Percentiles rank a stretch among this genome's conserved stretches.
Conservation (phyloP, 1,140 invertebrate species). For the Sycophila sp. region DNA sequence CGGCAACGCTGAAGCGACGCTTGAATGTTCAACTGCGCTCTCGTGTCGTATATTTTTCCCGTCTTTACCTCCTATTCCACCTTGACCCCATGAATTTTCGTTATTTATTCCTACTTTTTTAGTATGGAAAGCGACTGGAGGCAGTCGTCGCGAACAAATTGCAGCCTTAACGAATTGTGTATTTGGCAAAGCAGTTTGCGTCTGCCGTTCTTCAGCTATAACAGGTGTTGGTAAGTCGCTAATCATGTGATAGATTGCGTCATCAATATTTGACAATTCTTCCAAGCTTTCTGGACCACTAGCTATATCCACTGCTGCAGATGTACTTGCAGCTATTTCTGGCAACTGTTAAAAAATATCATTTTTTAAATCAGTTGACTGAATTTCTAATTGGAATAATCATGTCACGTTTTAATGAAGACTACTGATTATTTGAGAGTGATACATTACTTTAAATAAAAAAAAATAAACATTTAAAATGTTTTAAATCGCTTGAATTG, state of each 20-base stretch:
- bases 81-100: slow-evolving; percentile 35
- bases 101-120: slow-evolving; percentile 53
- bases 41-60: background rate
- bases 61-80: background rate
- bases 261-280: slow-evolving; percentile 71
- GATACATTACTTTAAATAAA: too few species aligned
- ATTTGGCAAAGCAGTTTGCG: slow-evolving; percentile 50
- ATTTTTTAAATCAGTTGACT: too few species aligned
- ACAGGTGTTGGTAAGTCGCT: slow-evolving; percentile 69
- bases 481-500: too few species aligned
- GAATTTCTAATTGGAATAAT: too few species aligned
- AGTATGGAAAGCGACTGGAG: slow-evolving; percentile 53
- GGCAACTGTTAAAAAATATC: too few species aligned
- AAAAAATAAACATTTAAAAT: too few species aligned
- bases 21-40: too few species aligned
- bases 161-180: slow-evolving; percentile 57
- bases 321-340: too few species aligned
- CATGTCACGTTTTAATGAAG: background rate
- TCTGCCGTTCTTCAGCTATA: slow-evolving; percentile 43
- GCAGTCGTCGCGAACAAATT: slow-evolving; percentile 53
- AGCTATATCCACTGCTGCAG: background rate
- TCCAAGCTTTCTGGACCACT: too few species aligned
- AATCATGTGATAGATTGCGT: slow-evolving; percentile 76
- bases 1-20: too few species aligned
- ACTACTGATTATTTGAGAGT: background rate